A percentile compares a stretch with the other conserved stretches of the same genome.
phyloP scores from a whole-genome alignment of 2,113 vertebrate genomes.

The Electrona antarctica region DNA sequence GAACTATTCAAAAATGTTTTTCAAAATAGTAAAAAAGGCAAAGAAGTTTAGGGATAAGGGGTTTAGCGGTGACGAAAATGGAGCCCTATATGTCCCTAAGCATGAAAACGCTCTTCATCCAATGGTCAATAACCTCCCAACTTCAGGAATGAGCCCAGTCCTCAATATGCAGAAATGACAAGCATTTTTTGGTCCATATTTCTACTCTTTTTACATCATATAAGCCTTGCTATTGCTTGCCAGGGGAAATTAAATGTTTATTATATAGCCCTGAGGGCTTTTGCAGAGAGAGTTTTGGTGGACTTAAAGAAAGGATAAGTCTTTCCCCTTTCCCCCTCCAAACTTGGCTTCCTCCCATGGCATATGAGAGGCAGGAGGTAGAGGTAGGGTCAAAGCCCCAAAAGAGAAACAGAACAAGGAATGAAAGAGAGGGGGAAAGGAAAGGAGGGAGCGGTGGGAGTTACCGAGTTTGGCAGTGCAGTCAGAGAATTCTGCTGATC shows the following conservation, averaged over 20 bases:
- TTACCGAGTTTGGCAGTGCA: constrained; percentile 24
- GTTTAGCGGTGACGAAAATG: too few species aligned
- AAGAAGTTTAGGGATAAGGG: too few species aligned
- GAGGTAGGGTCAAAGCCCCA: constrained; percentile 52
- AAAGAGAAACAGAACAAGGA: constrained; percentile 11
- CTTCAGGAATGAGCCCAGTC: constrained; percentile 28
- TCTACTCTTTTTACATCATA: constrained; percentile 72
- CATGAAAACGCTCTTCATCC: constrained; percentile 22
- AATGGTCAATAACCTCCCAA: constrained; percentile 17
- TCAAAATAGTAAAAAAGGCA: too few species aligned
- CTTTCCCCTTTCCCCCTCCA: constrained; percentile 47
- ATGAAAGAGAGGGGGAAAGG: constrained; percentile 13
- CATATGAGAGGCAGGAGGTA: constrained; percentile 50
- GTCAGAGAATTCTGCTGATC: constrained; percentile 15
- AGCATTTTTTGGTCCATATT: constrained; percentile 57
- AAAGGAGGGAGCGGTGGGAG: constrained; percentile 15
- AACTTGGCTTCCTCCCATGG: constrained; percentile 55
- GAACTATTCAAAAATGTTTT: too few species aligned
- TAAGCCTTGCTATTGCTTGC: constrained; percentile 71
- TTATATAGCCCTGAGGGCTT: constrained; percentile 67
- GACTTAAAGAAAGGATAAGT: constrained; percentile 66
- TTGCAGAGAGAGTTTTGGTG: constrained; percentile 48
- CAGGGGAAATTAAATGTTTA: constrained; percentile 84
- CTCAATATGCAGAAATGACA: constrained; percentile 53
- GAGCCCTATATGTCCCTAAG: constrained; percentile 33